These are phyloP conservation scores for Rhynchomys soricoides DNA, from an alignment of 2,113 vertebrate species.

Conservation along the genomic window DNA sequence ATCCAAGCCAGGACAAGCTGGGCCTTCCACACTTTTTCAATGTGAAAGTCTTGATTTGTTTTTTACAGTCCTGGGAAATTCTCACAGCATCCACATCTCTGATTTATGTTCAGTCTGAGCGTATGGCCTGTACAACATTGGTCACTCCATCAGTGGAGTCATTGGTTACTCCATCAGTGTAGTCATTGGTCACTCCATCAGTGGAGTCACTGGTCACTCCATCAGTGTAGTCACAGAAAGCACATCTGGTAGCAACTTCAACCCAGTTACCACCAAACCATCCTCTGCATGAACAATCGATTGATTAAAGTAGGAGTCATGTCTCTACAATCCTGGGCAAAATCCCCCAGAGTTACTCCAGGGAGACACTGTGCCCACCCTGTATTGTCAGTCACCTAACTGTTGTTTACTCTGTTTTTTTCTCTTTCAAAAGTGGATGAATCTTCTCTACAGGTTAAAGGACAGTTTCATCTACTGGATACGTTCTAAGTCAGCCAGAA, in stretches of 20 bases:
- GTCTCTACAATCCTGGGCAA: too few relatives aligned
- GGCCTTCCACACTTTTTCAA: neutral
- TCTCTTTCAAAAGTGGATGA: neutral
- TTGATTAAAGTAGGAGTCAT: neutral
- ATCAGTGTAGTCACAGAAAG: neutral
- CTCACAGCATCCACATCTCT: neutral
- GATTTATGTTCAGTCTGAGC: neutral
- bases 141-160: neutral
- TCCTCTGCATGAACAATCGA: neutral
- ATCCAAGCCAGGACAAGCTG: neutral
- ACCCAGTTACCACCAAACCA: neutral
- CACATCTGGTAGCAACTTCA: neutral
- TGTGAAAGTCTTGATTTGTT: neutral
- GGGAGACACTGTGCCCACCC: neutral
- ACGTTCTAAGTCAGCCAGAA: neutral
- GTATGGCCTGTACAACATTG: neutral
- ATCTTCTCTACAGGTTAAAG: neutral
- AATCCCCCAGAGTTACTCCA: neutral
- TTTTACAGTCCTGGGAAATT: neutral
- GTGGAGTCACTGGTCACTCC: too few relatives aligned
- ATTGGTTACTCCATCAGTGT: too few relatives aligned
- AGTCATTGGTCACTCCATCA: too few relatives aligned
- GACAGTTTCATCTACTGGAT: neutral
- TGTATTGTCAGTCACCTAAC: neutral
- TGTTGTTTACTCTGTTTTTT: neutral